These are phyloP conservation scores for Parotocinclus haroldoi DNA, from an alignment of 2,797 vertebrate genomes.

Conservation along the genomic window DNA sequence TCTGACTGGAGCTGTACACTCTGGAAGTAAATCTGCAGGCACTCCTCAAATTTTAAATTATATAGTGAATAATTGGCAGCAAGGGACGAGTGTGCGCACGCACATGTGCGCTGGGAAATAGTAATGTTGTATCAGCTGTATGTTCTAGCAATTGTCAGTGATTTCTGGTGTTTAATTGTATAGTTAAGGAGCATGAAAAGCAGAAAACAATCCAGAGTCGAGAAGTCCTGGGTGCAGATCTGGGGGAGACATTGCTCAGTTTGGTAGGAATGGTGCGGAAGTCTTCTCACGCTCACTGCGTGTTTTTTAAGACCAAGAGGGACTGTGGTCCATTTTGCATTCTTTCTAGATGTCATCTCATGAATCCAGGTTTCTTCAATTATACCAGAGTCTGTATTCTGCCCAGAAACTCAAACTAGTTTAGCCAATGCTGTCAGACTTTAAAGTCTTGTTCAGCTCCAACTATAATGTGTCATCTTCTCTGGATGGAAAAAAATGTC, in stretches of 20 bases:
- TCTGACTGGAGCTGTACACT: constrained; percentile 26
- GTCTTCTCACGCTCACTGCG: constrained; percentile 41
- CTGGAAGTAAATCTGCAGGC: constrained; percentile 6
- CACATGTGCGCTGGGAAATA: too few relatives aligned
- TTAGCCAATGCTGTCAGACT: constrained; percentile 5
- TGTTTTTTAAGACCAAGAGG: constrained; percentile 8
- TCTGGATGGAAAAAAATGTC: constrained; percentile 19
- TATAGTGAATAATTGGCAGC: not conserved
- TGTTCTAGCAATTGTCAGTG: not conserved
- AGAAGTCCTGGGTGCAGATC: constrained; percentile 16
- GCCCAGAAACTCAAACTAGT: not conserved
- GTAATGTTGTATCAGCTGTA: not conserved
- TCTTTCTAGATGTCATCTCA: constrained; percentile 41
- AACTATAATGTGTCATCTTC: constrained; percentile 39
- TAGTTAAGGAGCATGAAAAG: constrained; percentile 2
- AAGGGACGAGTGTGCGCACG: constrained; percentile 1
- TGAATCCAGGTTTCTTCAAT: constrained; percentile 42
- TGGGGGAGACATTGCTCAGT: constrained; percentile 28
- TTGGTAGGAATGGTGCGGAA: constrained; percentile 28
- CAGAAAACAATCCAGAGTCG: not conserved
- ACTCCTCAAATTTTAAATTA: not conserved
- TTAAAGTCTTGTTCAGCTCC: constrained; percentile 28
- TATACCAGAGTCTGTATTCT: constrained; percentile 14
- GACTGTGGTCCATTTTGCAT: constrained; percentile 36
- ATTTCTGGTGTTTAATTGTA: not conserved